Evolutionary conservation across 2,888 invertebrate species (phyloP).

Genomic region (Vannuccia rotundouncinata): DNA sequence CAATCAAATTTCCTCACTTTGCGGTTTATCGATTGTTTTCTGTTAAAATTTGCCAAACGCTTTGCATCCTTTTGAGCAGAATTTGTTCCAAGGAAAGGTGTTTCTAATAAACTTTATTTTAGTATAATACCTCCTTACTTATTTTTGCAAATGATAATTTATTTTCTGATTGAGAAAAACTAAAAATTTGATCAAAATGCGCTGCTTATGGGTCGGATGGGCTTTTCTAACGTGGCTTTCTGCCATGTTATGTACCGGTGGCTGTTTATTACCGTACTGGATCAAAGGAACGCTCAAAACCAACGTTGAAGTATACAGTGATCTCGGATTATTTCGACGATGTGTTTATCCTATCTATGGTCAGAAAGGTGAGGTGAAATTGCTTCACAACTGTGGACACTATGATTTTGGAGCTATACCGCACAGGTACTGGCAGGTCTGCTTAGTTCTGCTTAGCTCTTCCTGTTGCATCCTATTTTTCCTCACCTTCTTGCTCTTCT

Average conservation of each 20-base stretch:
- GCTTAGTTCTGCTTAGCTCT: neutral
- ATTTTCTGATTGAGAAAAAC: too few species aligned
- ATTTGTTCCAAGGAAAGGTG: too few species aligned
- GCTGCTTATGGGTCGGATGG: conserved; percentile 32
- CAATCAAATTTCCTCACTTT: too few species aligned
- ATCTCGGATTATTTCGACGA: conserved; percentile 35
- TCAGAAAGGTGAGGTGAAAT: neutral
- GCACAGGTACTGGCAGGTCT: conserved; percentile 32
- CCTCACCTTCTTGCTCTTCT: conserved; percentile 33
- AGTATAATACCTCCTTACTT: too few species aligned
- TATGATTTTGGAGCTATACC: conserved; percentile 36
- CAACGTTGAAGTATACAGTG: conserved; percentile 25
- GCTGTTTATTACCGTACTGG: conserved; percentile 36
- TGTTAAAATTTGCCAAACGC: too few species aligned
- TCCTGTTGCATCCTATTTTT: conserved; percentile 31
- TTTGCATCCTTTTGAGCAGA: too few species aligned
- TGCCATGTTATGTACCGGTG: conserved; percentile 23
- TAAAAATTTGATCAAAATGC: conserved; percentile 25
- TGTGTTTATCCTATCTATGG: conserved; percentile 32
- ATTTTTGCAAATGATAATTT: too few species aligned
- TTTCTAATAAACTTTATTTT: too few species aligned
- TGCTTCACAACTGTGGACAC: conserved; percentile 31
- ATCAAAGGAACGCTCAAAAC: conserved; percentile 28
- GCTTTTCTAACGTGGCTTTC: conserved; percentile 33
- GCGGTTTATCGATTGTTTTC: too few species aligned